phyloP scores from a whole-genome alignment of 2,888 invertebrate species.

The Sminthurides aquaticus region DNA sequence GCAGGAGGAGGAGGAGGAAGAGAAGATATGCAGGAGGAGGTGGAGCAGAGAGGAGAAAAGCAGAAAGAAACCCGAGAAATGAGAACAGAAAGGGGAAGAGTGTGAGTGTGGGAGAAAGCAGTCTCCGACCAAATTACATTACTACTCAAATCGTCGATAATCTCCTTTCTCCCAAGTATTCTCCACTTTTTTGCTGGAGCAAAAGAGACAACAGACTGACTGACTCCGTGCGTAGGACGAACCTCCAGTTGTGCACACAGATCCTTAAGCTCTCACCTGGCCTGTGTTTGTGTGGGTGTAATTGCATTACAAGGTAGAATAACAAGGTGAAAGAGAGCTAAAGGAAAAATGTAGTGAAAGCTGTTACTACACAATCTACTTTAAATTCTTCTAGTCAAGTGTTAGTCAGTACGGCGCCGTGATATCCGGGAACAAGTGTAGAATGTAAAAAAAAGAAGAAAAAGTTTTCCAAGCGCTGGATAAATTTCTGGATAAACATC shows the following conservation, averaged over 20 bases:
- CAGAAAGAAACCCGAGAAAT: not conserved
- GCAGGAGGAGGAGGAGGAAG: not conserved
- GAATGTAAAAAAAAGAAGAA: too few species aligned
- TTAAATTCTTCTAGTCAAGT: too few species aligned
- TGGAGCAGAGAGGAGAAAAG: slow-evolving; percentile 9
- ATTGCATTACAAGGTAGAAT: too few species aligned
- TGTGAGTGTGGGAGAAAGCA: not conserved
- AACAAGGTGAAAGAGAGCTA: too few species aligned
- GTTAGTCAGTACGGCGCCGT: too few species aligned
- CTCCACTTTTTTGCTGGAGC: not conserved
- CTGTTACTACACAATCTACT: too few species aligned
- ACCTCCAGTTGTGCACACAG: not conserved
- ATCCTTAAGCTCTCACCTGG: not conserved
- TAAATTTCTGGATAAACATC: too few species aligned
- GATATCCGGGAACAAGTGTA: too few species aligned
- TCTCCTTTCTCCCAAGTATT: slow-evolving; percentile 1
- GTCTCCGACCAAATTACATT: not conserved
- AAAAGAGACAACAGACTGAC: not conserved
- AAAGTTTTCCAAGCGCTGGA: too few species aligned
- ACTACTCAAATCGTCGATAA: not conserved
- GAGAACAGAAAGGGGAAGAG: not conserved
- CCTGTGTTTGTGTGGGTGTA: too few species aligned
- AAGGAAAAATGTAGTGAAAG: too few species aligned
- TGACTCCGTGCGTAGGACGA: not conserved
- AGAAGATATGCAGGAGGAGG: not conserved